Conservation (phyloP, 1,140 invertebrate genomes). For the Ptiloglossa arizonensis region DNA sequence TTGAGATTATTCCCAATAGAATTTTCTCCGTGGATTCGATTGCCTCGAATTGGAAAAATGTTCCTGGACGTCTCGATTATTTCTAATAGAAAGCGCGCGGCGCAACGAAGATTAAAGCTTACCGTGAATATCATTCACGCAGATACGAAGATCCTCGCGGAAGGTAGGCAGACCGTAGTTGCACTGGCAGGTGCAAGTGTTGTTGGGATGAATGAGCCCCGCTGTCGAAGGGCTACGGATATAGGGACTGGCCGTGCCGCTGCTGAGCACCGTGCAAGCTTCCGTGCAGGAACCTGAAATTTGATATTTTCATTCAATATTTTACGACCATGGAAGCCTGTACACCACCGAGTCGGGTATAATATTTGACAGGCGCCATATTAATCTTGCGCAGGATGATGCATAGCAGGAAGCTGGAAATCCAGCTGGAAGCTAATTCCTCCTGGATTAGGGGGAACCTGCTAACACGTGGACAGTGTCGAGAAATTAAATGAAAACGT, state of each 20-base stretch:
- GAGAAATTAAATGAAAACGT: no score
- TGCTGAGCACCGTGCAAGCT: conserved; percentile 78
- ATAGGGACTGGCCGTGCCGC: conserved; percentile 78
- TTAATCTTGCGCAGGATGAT: no score
- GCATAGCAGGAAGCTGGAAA: no score
- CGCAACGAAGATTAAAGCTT: conserved; percentile 58
- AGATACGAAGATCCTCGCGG: conserved; percentile 87
- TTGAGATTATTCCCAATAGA: not conserved
- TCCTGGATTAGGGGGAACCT: no score
- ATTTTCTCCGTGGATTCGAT: not conserved
- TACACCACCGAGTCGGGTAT: no score
- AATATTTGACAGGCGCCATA: no score
- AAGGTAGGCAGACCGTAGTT: conserved; percentile 84
- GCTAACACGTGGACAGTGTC: no score
- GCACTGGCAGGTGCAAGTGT: conserved; percentile 85
- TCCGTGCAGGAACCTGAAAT: conserved; percentile 75
- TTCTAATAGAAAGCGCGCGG: not conserved
- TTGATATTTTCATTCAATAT: not conserved
- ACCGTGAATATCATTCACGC: conserved; percentile 88
- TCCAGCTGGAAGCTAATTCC: no score
- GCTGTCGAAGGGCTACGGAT: conserved; percentile 60
- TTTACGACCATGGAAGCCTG: no score
- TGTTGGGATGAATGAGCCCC: conserved; percentile 48
- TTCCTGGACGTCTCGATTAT: not conserved
- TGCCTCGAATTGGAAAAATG: not conserved